A percentile compares a stretch with the other conserved stretches of the same genome.
Evolutionary conservation across 92 coral and sea anemone species (phyloP).

Genomic region (Zoanthus solanderi): DNA sequence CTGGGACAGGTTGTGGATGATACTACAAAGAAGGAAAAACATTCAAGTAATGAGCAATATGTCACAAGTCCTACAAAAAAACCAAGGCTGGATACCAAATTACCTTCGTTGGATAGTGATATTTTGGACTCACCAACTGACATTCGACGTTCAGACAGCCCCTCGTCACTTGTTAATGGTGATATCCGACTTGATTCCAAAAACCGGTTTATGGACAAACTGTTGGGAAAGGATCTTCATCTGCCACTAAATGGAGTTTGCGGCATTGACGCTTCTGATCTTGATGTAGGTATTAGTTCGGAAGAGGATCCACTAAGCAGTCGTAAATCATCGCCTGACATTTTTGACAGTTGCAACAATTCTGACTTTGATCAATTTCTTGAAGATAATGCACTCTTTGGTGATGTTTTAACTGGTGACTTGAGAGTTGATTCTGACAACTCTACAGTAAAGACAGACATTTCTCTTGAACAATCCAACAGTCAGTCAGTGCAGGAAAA

Average conservation of each 20-base stretch:
- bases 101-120: slow-evolving; percentile 58
- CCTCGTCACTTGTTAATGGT: slow-evolving; percentile 81
- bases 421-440: slow-evolving; percentile 82
- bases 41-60: slow-evolving; percentile 24
- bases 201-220: slow-evolving; percentile 86
- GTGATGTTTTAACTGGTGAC: slow-evolving; percentile 87
- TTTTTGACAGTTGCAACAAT: slow-evolving; percentile 85
- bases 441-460: slow-evolving; percentile 58
- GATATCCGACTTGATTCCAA: slow-evolving; percentile 78
- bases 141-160: slow-evolving; percentile 68
- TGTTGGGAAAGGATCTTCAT: slow-evolving; percentile 82
- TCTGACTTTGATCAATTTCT: slow-evolving; percentile 90
- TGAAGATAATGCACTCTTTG: slow-evolving; percentile 88
- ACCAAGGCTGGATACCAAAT: slow-evolving; percentile 65
- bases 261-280: slow-evolving; percentile 81
- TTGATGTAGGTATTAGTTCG: slow-evolving; percentile 76
- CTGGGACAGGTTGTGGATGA: slow-evolving; percentile 17
- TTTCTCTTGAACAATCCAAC: slow-evolving; percentile 39
- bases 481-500: slow-evolving; percentile 38
- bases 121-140: slow-evolving; percentile 65
- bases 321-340: slow-evolving; percentile 85
- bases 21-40: slow-evolving; percentile 19
- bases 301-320: slow-evolving; percentile 87
- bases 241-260: slow-evolving; percentile 90
- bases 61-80: slow-evolving; percentile 63